Evolutionary conservation across 1,140 invertebrate species (phyloP).

Genomic region (Araneus ventricosus): DNA sequence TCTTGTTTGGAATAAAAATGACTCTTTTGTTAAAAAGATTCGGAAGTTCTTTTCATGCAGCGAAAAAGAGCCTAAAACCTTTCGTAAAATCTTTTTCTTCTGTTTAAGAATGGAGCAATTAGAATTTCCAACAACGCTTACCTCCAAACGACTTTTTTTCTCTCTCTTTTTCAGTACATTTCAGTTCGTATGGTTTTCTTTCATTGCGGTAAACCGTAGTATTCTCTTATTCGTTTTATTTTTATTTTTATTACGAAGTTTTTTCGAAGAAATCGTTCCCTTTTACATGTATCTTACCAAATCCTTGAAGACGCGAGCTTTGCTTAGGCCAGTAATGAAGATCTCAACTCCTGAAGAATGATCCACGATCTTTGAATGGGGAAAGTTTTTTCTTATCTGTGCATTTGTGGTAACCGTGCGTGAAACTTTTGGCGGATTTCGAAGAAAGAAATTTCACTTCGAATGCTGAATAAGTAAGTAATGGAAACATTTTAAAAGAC

Average conservation of each 20-base stretch:
- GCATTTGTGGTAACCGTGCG: background rate
- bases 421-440: background rate
- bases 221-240: background rate
- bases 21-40: conserved; percentile 30
- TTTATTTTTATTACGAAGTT: background rate
- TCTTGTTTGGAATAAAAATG: conserved; percentile 43
- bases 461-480: background rate
- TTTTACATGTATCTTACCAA: background rate
- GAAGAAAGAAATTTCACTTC: background rate
- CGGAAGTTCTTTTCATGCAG: background rate
- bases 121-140: conserved; percentile 23
- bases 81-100: conserved; percentile 6
- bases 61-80: conserved; percentile 27
- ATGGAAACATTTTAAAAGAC: background rate
- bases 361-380: background rate
- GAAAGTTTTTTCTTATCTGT: background rate
- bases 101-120: conserved; percentile 32
- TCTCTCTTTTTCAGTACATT: background rate
- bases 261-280: background rate
- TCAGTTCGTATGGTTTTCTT: background rate
- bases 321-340: conserved; percentile 16
- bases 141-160: conserved; percentile 25
- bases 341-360: conserved; percentile 1
- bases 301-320: conserved; percentile 7
- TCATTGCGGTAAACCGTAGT: background rate